Evolutionary conservation across 2,113 vertebrate genomes (phyloP).

Genomic region (Pholis gunnellus): DNA sequence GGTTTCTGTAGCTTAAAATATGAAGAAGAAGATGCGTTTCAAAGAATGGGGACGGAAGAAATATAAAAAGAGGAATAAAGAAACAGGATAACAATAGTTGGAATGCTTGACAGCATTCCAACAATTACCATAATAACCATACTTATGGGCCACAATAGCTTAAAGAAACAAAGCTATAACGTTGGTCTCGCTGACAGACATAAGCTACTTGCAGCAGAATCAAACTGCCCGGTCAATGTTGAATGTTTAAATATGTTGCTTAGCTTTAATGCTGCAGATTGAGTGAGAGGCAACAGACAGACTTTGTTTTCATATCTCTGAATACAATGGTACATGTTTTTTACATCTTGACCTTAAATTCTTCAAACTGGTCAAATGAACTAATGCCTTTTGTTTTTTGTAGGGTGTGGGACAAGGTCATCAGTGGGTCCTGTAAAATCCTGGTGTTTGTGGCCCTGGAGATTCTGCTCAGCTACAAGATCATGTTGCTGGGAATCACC

Average conservation of each 20-base stretch:
- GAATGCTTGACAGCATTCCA: too few species aligned
- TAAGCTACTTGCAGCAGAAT: not conserved
- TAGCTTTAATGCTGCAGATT: not conserved
- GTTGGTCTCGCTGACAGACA: not conserved
- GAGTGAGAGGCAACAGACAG: not conserved
- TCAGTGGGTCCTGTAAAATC: constrained; percentile 98
- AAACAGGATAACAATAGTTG: too few species aligned
- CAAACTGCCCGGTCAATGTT: not conserved
- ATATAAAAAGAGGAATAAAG: too few species aligned
- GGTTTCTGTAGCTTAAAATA: too few species aligned
- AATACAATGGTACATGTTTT: not conserved
- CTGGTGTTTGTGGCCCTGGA: constrained; percentile 96
- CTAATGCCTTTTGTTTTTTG: not conserved
- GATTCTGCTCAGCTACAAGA: constrained; percentile 96
- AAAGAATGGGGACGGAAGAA: too few species aligned
- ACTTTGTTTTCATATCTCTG: not conserved
- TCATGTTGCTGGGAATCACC: constrained; percentile 90
- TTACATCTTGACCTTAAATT: not conserved
- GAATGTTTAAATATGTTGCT: not conserved
- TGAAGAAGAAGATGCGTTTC: too few species aligned
- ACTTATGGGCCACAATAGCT: not conserved
- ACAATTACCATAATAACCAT: too few species aligned
- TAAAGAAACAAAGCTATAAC: not conserved
- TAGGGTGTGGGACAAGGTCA: constrained; percentile 98
- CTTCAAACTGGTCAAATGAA: not conserved